Base-by-base conservation (phyloP, 2,113 vertebrate species). In the Merops nubicus region DNA sequence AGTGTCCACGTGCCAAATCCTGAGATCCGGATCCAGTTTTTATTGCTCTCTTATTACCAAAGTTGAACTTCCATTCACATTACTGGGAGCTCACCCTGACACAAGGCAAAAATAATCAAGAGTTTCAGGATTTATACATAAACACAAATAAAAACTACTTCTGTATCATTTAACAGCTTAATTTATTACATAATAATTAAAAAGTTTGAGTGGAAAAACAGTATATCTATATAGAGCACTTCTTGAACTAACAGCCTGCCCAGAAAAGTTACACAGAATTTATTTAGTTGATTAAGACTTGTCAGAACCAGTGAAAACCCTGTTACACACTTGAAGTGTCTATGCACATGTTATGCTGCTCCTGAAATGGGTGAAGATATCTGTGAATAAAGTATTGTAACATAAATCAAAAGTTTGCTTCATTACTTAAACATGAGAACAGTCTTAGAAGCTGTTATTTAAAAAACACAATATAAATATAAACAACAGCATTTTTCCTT, bases 1-100 rank as follows among this genome's bases (percentile, higher is more conserved):
- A 92, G 76, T 96, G 83, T 96, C 75, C 74, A 25, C 62, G 54
- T 85, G 87, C 92, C 92, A 96, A 97, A 97, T 96, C 80, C 88
- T 69, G 95, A 96, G 91, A 89, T 97, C 72, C 75, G 43, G 81
- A 88, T 96, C 79, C 85, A 89, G 91, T 85, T 97, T 96, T 96
- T 94, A 91, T 96, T 95, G 78, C 85, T 94, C 77, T 91, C 50
- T 96, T 69, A 33, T 96, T 92, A 91, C 84, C 82, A 21, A 82
- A 85, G 67, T 85, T 96, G 92, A 94, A 91, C 85, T 91, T 81
- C 91, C 77, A 96, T 89, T 95, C 89, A 89, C 59, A 0, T 94
- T 95, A 95, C 25, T 94, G 79, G 69, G 63, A 94, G 78, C 77
- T 95, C 70, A 88, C 62, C 40, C 81, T 80, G 53, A 91, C 81